Evolutionary conservation across 2,888 invertebrate genomes (phyloP).

Genomic region (Catocala nupta): DNA sequence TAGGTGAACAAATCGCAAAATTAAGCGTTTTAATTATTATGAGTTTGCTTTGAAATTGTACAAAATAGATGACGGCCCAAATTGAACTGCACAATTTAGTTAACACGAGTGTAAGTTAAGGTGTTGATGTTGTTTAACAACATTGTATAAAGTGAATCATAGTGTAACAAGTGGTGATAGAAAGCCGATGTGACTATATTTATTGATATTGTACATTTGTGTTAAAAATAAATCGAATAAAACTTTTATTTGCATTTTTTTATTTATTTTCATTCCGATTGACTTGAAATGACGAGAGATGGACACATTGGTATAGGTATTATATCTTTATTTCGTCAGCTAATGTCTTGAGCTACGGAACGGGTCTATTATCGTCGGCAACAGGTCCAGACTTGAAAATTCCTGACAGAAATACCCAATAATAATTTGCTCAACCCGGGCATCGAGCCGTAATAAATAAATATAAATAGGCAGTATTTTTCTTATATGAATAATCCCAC

Average conservation of each 20-base stretch:
- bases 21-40: not conserved
- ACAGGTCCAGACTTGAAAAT: too few relatives aligned
- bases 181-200: slow-evolving; percentile 83
- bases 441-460: too few relatives aligned
- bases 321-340: too few relatives aligned
- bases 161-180: slow-evolving; percentile 77
- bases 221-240: slow-evolving; percentile 83
- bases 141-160: slow-evolving; percentile 76
- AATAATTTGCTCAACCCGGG: too few relatives aligned
- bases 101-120: slow-evolving; percentile 35
- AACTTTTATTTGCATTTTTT: slow-evolving; percentile 47
- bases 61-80: slow-evolving; percentile 35
- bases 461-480: too few relatives aligned
- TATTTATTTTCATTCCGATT: slow-evolving; percentile 11
- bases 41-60: slow-evolving; percentile 34
- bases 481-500: too few relatives aligned
- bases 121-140: slow-evolving; percentile 76
- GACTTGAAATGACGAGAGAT: too few relatives aligned
- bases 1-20: too few relatives aligned
- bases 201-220: slow-evolving; percentile 87
- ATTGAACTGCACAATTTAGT: slow-evolving; percentile 50
- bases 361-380: too few relatives aligned
- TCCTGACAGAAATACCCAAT: too few relatives aligned
- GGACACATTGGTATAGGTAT: too few relatives aligned
- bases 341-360: too few relatives aligned